Evolutionary conservation across 2,113 vertebrate species (phyloP).

Genomic region (Cephalopterus ornatus): DNA sequence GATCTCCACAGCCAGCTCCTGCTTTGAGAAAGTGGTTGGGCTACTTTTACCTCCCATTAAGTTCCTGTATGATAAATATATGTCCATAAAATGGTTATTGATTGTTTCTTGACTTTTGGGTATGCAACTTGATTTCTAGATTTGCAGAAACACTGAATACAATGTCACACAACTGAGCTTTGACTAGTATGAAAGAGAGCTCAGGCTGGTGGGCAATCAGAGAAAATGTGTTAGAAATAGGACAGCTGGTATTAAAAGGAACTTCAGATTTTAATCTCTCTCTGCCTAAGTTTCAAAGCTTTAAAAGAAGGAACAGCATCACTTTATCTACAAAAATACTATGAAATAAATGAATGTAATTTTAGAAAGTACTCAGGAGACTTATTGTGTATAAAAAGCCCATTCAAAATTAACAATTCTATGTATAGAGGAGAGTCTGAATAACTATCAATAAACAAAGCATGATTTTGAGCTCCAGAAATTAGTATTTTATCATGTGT

Average conservation of each 20-base stretch:
- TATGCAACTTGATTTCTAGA: background rate
- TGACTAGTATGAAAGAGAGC: background rate
- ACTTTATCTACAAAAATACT: background rate
- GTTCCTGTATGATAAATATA: background rate
- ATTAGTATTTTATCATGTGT: slow-evolving; percentile 22
- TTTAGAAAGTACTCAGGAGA: background rate
- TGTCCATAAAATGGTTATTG: background rate
- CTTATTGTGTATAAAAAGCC: background rate
- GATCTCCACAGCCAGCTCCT: background rate
- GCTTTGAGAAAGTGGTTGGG: background rate
- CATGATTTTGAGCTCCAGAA: background rate
- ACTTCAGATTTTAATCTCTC: background rate
- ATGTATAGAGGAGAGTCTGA: background rate
- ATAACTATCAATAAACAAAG: slow-evolving; percentile 3
- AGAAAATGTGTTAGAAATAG: background rate
- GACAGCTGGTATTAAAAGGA: background rate
- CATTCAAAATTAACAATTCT: slow-evolving; percentile 14
- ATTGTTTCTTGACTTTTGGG: background rate
- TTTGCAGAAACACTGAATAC: background rate
- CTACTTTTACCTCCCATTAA: background rate
- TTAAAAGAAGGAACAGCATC: background rate
- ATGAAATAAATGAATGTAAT: background rate
- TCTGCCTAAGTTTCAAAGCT: background rate
- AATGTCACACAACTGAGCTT: background rate
- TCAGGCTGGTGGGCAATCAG: background rate